Evolutionary conservation across 2,113 vertebrate species (phyloP).

Genomic region (Empidonax alnorum): DNA sequence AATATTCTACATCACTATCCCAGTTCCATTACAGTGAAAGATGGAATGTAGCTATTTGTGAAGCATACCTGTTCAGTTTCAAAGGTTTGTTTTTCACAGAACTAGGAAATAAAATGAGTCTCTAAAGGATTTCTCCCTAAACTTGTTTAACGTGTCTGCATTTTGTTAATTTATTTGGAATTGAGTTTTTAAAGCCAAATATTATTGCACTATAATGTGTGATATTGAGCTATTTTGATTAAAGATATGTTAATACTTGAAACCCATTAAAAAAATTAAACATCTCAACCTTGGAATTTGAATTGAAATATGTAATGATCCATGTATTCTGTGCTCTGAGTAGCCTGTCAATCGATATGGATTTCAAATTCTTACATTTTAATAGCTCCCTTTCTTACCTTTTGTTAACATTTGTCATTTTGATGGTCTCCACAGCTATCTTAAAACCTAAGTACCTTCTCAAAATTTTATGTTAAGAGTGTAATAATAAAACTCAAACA

Average conservation of each 20-base stretch:
- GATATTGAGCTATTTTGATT: constrained; percentile 26
- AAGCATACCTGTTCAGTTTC: neutral
- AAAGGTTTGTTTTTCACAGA: neutral
- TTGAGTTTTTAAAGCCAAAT: constrained; percentile 24
- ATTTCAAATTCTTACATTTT: constrained; percentile 41
- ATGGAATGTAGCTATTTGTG: neutral
- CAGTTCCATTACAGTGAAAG: neutral
- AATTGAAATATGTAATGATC: constrained; percentile 48
- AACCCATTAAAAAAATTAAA: constrained; percentile 47
- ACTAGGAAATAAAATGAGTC: neutral
- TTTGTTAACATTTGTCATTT: constrained; percentile 35
- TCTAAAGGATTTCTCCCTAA: neutral
- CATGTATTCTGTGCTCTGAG: constrained; percentile 17
- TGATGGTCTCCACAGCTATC: neutral
- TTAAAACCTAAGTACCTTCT: constrained; percentile 19
- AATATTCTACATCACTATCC: neutral
- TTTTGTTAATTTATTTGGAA: constrained; percentile 45
- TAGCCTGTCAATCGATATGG: neutral
- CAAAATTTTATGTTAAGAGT: neutral
- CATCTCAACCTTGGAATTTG: constrained; percentile 23
- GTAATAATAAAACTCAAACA: constrained; percentile 27
- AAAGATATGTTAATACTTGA: constrained; percentile 11
- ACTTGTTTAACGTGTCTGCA: neutral
- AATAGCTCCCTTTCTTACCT: constrained; percentile 19
- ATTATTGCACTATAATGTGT: constrained; percentile 9